Conservation (phyloP, 2,888 invertebrate genomes). For the Ypsolopha scabrella region DNA sequence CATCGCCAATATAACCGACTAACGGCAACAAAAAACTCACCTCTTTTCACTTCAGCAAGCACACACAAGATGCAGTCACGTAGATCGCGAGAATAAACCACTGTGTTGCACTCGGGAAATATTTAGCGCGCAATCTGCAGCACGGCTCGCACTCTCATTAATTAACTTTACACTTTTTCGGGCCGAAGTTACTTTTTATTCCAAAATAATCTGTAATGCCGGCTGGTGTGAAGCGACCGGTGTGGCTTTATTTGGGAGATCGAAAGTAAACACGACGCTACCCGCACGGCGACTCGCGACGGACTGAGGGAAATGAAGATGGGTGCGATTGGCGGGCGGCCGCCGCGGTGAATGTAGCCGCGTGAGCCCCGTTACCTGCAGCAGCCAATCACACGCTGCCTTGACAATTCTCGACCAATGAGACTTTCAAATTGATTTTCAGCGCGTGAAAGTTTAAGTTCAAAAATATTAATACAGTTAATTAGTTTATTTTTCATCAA, state of each 20-base stretch:
- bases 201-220: conserved; percentile 23
- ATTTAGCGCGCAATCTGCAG: conserved; percentile 23
- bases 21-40: conserved; percentile 44
- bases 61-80: conserved; percentile 53
- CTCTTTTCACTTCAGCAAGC: conserved; percentile 56
- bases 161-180: conserved; percentile 46
- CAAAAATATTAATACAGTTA: too few relatives aligned
- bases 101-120: conserved; percentile 40
- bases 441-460: too few relatives aligned
- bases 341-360: conserved; percentile 47
- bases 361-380: conserved; percentile 31
- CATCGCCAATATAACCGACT: conserved; percentile 12
- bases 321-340: conserved; percentile 37
- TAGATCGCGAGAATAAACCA: conserved; percentile 54
- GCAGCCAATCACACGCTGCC: conserved; percentile 27
- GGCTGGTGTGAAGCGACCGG: conserved; percentile 31
- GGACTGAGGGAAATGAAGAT: conserved; percentile 57
- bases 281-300: conserved; percentile 55
- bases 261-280: conserved; percentile 18
- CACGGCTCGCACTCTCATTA: conserved; percentile 42
- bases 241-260: conserved; percentile 22
- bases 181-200: conserved; percentile 20
- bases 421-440: not conserved
- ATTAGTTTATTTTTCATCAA: too few relatives aligned
- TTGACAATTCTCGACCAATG: not conserved